Evolutionary conservation across 2,113 vertebrate species (phyloP), one percentile per base, ranked within the genome.

Genomic region (Camarhynchus parvulus): DNA sequence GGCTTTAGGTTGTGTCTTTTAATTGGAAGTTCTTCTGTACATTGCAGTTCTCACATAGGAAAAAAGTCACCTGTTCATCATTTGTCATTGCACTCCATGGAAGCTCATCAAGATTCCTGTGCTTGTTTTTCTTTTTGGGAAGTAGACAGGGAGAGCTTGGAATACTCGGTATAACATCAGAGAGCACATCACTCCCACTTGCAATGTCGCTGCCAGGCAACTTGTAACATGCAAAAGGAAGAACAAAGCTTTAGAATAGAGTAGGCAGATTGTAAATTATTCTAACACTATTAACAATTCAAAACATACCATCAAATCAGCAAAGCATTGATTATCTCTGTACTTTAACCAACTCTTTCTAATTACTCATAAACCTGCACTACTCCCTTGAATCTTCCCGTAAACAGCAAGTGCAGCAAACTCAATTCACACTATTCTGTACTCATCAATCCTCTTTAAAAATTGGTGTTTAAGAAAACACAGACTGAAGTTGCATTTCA

Each of bases 1-100:
- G 24, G 69, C 78, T 72, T 83, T 66, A 83, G 93, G 50, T 49
- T 20, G 55, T 22, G 10, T 39, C 33, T 35, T 68, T n/a, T 52
- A 58, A 89, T 63, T 39, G 49, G 31, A 58, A 80, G 83, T 68
- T 92, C 80, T 86, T 77, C 78, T 72, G 27, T 27, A 68, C 31
- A 35, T 17, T 58, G 69, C 50, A 74, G 30, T 77, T 73, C 39
- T 67, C 31, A 88, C 25, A 83, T 21, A 83, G 49, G 46, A 50
- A 90, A 53, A 80, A 42, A 66, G 11, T 68, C 97, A 99, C 99
- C 98, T 99, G 99, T 75, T 99, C 99, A 92, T 99, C 99, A 27
- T 99, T 99, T 84, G 99, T 99, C 99, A 99, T 99, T 19, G 99
- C 99, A 70, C 99, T 99, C 99, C 99, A 99, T 24, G 99, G 99